Conservation (phyloP, 2,797 vertebrate species). For the Spondyliosoma cantharus region DNA sequence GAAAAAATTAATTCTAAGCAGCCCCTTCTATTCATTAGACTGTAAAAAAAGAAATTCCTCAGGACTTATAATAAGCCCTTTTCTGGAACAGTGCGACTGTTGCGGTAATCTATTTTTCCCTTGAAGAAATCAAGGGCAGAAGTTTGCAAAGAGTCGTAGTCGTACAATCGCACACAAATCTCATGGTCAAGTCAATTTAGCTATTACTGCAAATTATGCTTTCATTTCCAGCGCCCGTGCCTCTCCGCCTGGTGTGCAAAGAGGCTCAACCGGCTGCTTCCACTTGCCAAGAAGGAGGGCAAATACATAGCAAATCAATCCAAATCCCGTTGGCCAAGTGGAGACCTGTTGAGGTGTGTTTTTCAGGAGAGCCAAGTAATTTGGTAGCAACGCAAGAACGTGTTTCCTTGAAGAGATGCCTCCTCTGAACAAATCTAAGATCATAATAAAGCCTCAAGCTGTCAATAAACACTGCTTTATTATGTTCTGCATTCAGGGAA, state of each 20-base stretch:
- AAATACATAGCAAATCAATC: conserved; percentile 49
- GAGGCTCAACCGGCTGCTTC: conserved; percentile 21
- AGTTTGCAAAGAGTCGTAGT: conserved; percentile 19
- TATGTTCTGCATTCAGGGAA: neutral
- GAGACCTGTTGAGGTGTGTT: conserved; percentile 60
- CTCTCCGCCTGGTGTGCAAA: conserved; percentile 7
- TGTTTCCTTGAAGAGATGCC: too few relatives aligned
- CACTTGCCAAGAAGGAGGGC: neutral
- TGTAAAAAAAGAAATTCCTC: conserved; percentile 44
- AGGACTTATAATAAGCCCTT: conserved; percentile 44
- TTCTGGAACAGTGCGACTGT: conserved; percentile 29
- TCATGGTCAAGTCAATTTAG: conserved; percentile 36
- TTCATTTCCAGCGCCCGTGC: neutral
- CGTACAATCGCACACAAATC: conserved; percentile 17
- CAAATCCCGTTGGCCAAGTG: conserved; percentile 40
- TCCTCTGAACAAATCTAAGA: too few relatives aligned
- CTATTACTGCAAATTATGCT: conserved; percentile 9
- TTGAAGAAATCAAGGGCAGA: conserved; percentile 51
- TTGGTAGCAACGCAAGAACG: neutral
- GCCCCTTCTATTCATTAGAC: conserved; percentile 59
- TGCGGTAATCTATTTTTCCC: conserved; percentile 38
- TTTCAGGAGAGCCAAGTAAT: conserved; percentile 14
- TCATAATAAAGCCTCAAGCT: neutral
- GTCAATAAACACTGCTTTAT: neutral
- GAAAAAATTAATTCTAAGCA: conserved; percentile 52